phyloP scores from a whole-genome alignment of 2,797 vertebrate species.

The Eutrigla gurnardus region DNA sequence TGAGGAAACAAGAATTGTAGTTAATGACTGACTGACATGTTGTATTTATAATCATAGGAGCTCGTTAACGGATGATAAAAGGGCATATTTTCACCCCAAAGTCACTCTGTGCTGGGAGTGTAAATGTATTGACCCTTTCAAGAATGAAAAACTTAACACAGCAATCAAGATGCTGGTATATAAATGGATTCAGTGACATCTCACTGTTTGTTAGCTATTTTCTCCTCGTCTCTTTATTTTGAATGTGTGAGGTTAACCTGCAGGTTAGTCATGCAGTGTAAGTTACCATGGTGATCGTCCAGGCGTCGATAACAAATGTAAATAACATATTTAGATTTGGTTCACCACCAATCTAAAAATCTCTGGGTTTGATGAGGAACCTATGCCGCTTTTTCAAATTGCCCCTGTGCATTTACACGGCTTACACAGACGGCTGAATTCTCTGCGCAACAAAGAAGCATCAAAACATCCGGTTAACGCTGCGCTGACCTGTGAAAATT shows the following conservation, averaged over 20 bases:
- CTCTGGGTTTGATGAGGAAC: background rate
- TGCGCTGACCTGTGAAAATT: slow-evolving; percentile 60
- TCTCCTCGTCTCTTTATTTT: background rate
- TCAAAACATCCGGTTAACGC: slow-evolving; percentile 41
- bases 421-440: background rate
- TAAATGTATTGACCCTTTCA: background rate
- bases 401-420: slow-evolving; percentile 1
- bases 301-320: too few species aligned
- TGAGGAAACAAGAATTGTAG: background rate
- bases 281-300: background rate
- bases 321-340: background rate
- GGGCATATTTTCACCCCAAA: background rate
- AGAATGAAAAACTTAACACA: too few species aligned
- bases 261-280: background rate
- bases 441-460: slow-evolving; percentile 21
- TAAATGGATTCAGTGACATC: too few species aligned
- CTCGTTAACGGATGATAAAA: background rate
- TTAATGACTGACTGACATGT: background rate
- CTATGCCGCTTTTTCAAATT: background rate
- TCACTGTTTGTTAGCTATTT: background rate
- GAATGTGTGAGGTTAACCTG: background rate
- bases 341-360: background rate
- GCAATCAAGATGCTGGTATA: too few species aligned
- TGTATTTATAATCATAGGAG: background rate
- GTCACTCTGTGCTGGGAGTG: background rate